Conservation (phyloP, 2,888 invertebrate species). For the Allolobophora icterica region DNA sequence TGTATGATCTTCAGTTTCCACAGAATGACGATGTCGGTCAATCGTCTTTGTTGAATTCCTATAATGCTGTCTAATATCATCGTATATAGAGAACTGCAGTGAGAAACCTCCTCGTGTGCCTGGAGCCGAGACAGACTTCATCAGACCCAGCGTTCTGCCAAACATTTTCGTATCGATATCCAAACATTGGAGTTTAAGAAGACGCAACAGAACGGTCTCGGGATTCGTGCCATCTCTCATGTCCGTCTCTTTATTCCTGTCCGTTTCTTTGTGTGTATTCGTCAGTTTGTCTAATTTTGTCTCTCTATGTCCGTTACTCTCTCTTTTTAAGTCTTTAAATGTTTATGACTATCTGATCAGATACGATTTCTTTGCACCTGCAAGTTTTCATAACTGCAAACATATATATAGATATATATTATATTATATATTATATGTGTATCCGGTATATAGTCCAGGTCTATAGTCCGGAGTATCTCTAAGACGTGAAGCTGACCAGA, state of each 20-base stretch:
- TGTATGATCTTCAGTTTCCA: too few species aligned
- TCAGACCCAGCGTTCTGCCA: not conserved
- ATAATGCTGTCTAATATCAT: not conserved
- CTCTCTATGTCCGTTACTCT: not conserved
- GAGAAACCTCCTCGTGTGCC: not conserved
- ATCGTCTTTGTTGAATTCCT: not conserved
- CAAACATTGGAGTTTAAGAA: not conserved
- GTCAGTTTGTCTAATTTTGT: not conserved
- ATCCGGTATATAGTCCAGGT: not conserved
- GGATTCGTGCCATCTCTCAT: not conserved
- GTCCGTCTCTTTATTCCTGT: not conserved
- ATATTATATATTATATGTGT: too few species aligned
- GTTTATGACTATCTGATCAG: not conserved
- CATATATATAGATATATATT: too few species aligned
- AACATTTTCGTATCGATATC: not conserved
- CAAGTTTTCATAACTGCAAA: constrained; percentile 13
- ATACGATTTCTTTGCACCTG: not conserved
- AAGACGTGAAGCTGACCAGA: not conserved
- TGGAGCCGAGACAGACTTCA: not conserved
- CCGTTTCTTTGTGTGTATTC: not conserved
- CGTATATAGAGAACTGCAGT: not conserved
- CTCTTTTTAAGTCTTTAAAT: not conserved
- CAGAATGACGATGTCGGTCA: too few species aligned
- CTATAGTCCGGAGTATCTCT: not conserved
- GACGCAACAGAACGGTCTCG: not conserved